Evolutionary conservation across 2,888 invertebrate species (phyloP).

Genomic region (Pogonocherus hispidulus): DNA sequence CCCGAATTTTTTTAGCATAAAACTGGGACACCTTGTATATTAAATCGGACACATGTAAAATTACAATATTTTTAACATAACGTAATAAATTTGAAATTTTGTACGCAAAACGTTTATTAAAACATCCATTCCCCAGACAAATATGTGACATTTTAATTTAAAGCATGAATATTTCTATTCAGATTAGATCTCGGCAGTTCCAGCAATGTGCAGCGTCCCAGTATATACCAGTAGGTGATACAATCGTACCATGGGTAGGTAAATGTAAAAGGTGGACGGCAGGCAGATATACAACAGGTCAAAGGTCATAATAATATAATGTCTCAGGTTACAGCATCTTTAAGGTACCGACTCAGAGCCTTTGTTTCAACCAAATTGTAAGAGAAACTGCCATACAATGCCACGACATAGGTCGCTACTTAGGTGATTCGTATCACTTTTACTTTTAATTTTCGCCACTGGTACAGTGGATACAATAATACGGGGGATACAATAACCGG

Average conservation of each 20-base stretch:
- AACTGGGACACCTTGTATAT: too few species aligned
- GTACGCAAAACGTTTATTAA: conserved; percentile 1
- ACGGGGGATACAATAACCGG: too few species aligned
- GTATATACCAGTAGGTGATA: conserved; percentile 31
- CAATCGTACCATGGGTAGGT: conserved; percentile 31
- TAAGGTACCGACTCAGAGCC: conserved; percentile 22
- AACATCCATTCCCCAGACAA: conserved; percentile 18
- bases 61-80: not conserved
- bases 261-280: conserved; percentile 30
- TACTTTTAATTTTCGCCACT: not conserved
- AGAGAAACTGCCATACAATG: not conserved
- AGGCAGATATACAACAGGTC: conserved; percentile 26
- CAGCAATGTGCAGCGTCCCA: conserved; percentile 24
- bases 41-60: too few species aligned
- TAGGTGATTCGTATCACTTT: not conserved
- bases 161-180: conserved; percentile 19
- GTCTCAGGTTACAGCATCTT: conserved; percentile 38
- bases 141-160: conserved; percentile 32
- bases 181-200: conserved; percentile 28
- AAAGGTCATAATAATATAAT: conserved; percentile 38
- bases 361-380: conserved; percentile 26
- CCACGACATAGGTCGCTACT: not conserved
- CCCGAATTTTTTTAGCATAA: too few species aligned
- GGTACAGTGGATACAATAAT: too few species aligned
- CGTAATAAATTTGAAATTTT: not conserved